A percentile compares a stretch with the other conserved stretches of the same genome.
These are phyloP conservation scores for Mirounga angustirostris DNA, from an alignment of 2,113 vertebrate species.

Conservation along the genomic window DNA sequence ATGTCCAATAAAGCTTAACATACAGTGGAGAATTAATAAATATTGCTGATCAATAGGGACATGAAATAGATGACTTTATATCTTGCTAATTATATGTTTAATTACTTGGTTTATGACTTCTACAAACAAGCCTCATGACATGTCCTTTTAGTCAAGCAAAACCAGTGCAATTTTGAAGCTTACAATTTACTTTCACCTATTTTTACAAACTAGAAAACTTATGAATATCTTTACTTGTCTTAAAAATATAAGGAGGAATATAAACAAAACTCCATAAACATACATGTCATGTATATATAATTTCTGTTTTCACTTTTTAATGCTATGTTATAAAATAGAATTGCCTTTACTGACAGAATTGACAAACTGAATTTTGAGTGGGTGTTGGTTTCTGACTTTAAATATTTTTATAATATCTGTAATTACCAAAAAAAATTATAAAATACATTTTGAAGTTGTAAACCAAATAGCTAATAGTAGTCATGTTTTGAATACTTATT, in stretches of 20 bases:
- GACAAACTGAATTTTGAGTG: constrained; percentile 9
- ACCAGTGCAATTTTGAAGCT: constrained; percentile 7
- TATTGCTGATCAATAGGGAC: background rate
- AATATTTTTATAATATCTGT: background rate
- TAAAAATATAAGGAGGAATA: constrained; percentile 41
- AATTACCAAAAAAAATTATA: background rate
- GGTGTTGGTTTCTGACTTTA: background rate
- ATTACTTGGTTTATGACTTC: constrained; percentile 18
- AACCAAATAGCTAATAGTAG: background rate
- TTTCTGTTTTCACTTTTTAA: constrained; percentile 44
- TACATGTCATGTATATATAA: background rate
- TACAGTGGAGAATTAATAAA: background rate
- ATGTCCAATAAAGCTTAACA: background rate
- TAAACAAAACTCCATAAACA: background rate
- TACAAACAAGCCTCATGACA: background rate
- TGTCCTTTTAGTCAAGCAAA: constrained; percentile 12
- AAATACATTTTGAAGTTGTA: background rate
- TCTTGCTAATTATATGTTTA: constrained; percentile 1
- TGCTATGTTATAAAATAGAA: constrained; percentile 11
- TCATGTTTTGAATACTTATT: constrained; percentile 16
- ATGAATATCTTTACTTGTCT: constrained; percentile 39
- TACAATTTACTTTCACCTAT: constrained; percentile 36
- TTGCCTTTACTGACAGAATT: constrained; percentile 25
- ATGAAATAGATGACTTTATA: constrained; percentile 2
- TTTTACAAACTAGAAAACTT: constrained; percentile 52